phyloP scores from a whole-genome alignment of 2,113 vertebrate genomes.

The Arenaria interpres region DNA sequence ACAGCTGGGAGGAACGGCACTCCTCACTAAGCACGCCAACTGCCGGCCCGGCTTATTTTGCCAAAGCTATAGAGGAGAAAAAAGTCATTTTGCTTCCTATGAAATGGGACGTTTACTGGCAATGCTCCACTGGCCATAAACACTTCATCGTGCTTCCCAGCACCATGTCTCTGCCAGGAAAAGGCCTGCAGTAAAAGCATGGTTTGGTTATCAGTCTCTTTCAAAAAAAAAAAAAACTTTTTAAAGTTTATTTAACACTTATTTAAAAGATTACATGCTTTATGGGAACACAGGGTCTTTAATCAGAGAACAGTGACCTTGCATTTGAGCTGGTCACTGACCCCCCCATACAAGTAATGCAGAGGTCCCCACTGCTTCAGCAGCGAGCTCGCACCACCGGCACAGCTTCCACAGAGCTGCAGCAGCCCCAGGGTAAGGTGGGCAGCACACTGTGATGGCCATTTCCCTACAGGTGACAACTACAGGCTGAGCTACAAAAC shows the following conservation, averaged over 20 bases:
- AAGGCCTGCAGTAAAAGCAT: background rate
- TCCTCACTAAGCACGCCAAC: rapidly evolving
- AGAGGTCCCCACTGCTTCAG: background rate
- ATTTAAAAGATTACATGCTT: background rate
- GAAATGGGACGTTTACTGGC: background rate
- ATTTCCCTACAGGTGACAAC: too few species aligned
- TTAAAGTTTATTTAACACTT: too few species aligned
- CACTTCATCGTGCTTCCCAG: background rate
- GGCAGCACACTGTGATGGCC: rapidly evolving
- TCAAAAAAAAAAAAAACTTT: too few species aligned
- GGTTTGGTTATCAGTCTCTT: background rate
- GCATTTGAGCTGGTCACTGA: background rate
- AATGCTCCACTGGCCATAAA: background rate
- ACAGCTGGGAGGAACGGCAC: rapidly evolving
- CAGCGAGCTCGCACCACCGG: rapidly evolving
- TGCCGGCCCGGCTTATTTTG: background rate
- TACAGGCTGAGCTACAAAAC: background rate
- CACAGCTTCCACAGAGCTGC: background rate
- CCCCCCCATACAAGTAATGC: rapidly evolving
- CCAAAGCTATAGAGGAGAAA: background rate
- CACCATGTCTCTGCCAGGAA: background rate
- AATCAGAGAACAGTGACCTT: background rate
- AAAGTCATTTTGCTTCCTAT: background rate
- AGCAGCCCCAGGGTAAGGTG: background rate
- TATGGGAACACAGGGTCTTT: background rate